These are phyloP conservation scores for Chironomus striatipennis DNA, from an alignment of 1,140 invertebrate genomes.

Conservation along the genomic window DNA sequence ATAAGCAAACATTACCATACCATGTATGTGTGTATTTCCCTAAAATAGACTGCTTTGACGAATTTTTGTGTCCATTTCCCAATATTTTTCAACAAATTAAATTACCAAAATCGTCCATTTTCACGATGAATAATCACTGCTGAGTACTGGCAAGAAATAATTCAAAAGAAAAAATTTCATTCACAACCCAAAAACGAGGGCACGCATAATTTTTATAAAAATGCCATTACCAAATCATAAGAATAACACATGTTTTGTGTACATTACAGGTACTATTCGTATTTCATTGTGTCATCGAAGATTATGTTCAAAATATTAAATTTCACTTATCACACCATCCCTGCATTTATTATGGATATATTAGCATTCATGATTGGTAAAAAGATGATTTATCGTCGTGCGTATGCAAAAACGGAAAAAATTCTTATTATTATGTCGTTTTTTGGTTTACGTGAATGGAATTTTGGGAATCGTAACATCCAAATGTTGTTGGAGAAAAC, in stretches of 20 bases:
- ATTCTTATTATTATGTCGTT: constrained; percentile 41
- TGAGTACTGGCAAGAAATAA: too few relatives aligned
- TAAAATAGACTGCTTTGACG: too few relatives aligned
- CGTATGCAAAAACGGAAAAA: constrained; percentile 36
- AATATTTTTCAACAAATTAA: too few relatives aligned
- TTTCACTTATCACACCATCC: constrained; percentile 50
- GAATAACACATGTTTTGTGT: neutral
- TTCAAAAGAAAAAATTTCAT: too few relatives aligned
- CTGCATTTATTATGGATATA: constrained; percentile 50
- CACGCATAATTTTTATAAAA: neutral
- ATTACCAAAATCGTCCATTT: too few relatives aligned
- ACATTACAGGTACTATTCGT: constrained; percentile 38
- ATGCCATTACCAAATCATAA: neutral
- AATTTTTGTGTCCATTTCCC: too few relatives aligned
- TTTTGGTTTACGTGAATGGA: constrained; percentile 40
- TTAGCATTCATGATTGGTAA: constrained; percentile 46
- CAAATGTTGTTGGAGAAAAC: constrained; percentile 31
- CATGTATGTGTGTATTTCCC: too few relatives aligned
- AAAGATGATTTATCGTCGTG: constrained; percentile 45
- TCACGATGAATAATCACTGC: too few relatives aligned
- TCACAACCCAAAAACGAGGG: too few relatives aligned
- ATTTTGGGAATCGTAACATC: constrained; percentile 39
- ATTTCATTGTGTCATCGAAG: constrained; percentile 41
- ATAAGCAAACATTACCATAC: too few relatives aligned
- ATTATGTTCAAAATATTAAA: constrained; percentile 38